phyloP scores from a whole-genome alignment of 2,888 invertebrate genomes.

The Scelioninae gen. 2 region DNA sequence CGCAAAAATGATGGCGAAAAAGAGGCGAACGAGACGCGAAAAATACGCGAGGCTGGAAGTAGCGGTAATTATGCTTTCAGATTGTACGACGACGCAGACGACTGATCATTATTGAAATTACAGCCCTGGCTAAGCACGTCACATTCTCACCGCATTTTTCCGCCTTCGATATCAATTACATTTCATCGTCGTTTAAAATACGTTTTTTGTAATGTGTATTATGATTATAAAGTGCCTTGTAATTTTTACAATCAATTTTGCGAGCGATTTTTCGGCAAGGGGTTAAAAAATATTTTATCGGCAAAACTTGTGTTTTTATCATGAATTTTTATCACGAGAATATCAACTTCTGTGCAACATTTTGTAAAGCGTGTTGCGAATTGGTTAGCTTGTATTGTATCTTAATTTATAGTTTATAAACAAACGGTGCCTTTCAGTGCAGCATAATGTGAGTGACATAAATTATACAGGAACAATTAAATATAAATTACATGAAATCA shows the following conservation, averaged over 20 bases:
- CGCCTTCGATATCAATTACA: conserved; percentile 47
- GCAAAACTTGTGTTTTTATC: too few relatives aligned
- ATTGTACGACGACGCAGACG: conserved; percentile 42
- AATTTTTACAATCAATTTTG: conserved; percentile 36
- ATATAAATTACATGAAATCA: conserved; percentile 39
- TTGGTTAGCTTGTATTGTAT: too few relatives aligned
- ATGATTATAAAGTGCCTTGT: conserved; percentile 35
- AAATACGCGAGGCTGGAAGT: conserved; percentile 38
- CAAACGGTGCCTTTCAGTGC: too few relatives aligned
- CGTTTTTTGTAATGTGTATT: conserved; percentile 26
- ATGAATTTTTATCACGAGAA: too few relatives aligned
- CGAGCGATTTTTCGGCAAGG: conserved; percentile 1
- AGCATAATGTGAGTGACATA: too few relatives aligned
- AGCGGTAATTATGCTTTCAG: conserved; percentile 48
- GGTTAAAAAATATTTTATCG: too few relatives aligned
- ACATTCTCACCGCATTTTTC: conserved; percentile 45
- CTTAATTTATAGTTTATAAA: conserved; percentile 31
- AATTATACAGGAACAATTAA: conserved; percentile 25
- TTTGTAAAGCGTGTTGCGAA: conserved; percentile 12
- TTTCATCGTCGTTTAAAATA: conserved; percentile 35
- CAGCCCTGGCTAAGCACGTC: conserved; percentile 46
- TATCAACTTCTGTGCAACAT: too few relatives aligned
- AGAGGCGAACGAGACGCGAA: conserved; percentile 49
- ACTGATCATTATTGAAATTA: conserved; percentile 53
- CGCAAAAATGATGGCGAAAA: conserved; percentile 50